Percentiles rank a stretch among this genome's conserved stretches.
phyloP scores from a whole-genome alignment of 2,113 vertebrate species.

The Aythya baeri region DNA sequence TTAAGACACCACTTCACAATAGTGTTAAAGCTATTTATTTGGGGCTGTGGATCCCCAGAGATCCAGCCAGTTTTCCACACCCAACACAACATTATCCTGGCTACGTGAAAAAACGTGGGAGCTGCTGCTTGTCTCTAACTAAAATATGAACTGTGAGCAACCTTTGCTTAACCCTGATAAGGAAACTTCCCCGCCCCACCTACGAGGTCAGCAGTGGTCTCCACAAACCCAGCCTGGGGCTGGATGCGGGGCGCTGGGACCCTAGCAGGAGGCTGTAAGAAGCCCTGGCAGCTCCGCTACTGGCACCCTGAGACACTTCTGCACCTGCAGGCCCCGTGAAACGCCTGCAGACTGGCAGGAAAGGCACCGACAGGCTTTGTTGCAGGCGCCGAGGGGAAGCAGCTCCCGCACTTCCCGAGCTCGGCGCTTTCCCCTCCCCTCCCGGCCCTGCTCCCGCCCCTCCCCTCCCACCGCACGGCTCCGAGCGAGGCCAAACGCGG shows the following conservation, averaged over 20 bases:
- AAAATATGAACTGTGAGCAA: neutral
- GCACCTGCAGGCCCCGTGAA: neutral
- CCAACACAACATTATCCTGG: neutral
- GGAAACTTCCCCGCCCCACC: neutral
- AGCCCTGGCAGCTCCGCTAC: neutral
- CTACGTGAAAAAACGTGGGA: neutral
- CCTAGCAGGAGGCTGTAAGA: neutral
- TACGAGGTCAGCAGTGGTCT: neutral
- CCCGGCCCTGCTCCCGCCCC: neutral
- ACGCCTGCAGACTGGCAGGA: neutral
- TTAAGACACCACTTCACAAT: neutral
- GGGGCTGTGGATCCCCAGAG: neutral
- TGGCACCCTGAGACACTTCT: neutral
- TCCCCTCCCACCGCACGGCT: neutral
- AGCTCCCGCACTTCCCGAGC: neutral
- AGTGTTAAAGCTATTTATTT: neutral
- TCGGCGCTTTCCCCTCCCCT: neutral
- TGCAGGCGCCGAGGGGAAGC: neutral
- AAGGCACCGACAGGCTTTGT: neutral
- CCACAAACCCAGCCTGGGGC: neutral
- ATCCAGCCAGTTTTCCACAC: neutral
- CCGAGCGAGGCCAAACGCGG: neutral
- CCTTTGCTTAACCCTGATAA: neutral
- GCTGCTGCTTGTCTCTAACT: neutral
- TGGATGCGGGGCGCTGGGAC: rapidly evolving